phyloP scores from a whole-genome alignment of 2,888 invertebrate genomes.

The Coecobrya sp. region DNA sequence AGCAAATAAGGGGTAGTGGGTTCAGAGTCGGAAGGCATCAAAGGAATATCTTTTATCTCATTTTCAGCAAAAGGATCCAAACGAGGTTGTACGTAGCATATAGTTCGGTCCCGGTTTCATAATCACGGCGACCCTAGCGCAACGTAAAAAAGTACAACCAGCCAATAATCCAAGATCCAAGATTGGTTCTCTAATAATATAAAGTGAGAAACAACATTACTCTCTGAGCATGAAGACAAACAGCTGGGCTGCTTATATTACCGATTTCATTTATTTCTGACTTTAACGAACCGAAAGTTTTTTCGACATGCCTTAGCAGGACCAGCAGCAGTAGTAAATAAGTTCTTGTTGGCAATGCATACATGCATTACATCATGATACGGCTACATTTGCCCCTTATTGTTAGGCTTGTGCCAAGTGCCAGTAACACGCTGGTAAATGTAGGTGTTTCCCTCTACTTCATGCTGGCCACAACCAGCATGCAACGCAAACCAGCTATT shows the following conservation, averaged over 20 bases:
- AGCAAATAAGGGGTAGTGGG: background rate
- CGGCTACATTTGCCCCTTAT: background rate
- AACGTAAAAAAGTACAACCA: background rate
- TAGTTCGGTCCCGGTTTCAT: background rate
- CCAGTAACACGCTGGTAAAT: background rate
- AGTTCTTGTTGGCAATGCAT: constrained; percentile 5
- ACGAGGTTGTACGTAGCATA: background rate
- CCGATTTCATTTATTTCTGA: constrained; percentile 43
- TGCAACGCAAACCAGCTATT: background rate
- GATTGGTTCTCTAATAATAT: background rate
- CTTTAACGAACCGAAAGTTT: constrained; percentile 59
- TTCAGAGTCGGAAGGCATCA: constrained; percentile 44
- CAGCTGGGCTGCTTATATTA: constrained; percentile 38
- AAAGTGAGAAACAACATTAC: background rate
- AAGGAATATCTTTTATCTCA: constrained; percentile 47
- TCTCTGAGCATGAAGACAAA: constrained; percentile 19
- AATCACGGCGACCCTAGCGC: background rate
- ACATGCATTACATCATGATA: background rate
- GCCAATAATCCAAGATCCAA: constrained; percentile 9
- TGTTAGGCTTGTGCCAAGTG: background rate
- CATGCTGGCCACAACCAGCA: background rate
- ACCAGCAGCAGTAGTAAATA: background rate
- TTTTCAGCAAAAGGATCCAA: constrained; percentile 2
- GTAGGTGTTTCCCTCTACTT: background rate
- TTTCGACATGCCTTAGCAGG: constrained; percentile 10